Evolutionary conservation across 2,888 invertebrate genomes (phyloP).

Genomic region (Eupeodes luniger): DNA sequence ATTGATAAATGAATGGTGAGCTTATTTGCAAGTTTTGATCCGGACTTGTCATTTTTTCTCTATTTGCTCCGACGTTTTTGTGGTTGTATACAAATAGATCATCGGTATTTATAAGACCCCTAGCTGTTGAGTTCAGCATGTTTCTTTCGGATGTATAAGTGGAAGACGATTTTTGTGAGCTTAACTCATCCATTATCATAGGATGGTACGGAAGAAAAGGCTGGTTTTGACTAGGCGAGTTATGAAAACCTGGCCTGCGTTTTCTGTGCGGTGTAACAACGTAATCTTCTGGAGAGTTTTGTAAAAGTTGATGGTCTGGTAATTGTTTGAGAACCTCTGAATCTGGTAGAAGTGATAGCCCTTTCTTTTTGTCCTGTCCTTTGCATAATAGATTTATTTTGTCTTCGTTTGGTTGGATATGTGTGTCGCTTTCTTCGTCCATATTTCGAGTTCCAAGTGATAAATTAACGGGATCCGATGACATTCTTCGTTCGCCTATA

Average conservation of each 20-base stretch:
- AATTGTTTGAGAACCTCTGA: constrained; percentile 86
- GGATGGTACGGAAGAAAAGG: constrained; percentile 93
- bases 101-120: constrained; percentile 79
- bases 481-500: constrained; percentile 85
- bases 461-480: constrained; percentile 93
- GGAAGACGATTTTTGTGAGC: constrained; percentile 88
- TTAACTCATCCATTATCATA: constrained; percentile 90
- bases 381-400: constrained; percentile 79
- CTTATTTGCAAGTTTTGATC: constrained; percentile 85
- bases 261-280: constrained; percentile 95
- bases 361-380: constrained; percentile 85
- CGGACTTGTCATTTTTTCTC: constrained; percentile 88
- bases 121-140: constrained; percentile 80
- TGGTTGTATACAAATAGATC: constrained; percentile 81
- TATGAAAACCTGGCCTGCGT: constrained; percentile 93
- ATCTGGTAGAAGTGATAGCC: constrained; percentile 88
- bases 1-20: constrained; percentile 85
- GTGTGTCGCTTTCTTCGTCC: constrained; percentile 82
- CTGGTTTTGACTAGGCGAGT: constrained; percentile 94
- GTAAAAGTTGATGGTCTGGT: constrained; percentile 89
- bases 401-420: constrained; percentile 80
- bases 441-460: constrained; percentile 87
- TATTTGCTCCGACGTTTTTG: constrained; percentile 80
- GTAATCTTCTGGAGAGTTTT: constrained; percentile 92
- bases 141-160: constrained; percentile 83